Evolutionary conservation across 2,113 vertebrate species (phyloP), one percentile per base, ranked within the genome.

Genomic region (Campylomormyrus numenius): DNA sequence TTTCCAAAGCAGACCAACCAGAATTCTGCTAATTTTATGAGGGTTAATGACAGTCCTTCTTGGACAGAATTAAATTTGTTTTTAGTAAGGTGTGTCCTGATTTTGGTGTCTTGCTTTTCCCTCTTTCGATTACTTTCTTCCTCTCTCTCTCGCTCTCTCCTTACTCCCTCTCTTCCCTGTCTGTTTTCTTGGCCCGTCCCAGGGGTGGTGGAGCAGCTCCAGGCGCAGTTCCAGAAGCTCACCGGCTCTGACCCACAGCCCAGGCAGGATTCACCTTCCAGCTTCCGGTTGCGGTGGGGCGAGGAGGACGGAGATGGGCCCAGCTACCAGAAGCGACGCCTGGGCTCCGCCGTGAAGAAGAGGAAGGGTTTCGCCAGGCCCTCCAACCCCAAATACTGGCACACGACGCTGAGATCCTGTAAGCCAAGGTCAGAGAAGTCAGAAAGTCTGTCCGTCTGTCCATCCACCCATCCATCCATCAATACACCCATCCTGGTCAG

Each of bases 201-300:
- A 99, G 98, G 97, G 90, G 92, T 96, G 52, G 95, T 95, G 13
- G 95, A 96, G 62, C 96, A 95, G 92, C 93, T 99, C 11, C 96
- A 97, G 80, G 92, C 90, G 45, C 97, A 95, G 24, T 98, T 99
- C 88, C 92, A 96, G 87, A 92, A 93, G 85, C 94, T 99, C 80
- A 92, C 93, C 7, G 94, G 93, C 15, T 90, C 92, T 0, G 2
- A 88, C 35, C 90, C 15, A 19, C 35, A 89, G 86, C 48, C 89
- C 74, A 91, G 91, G 58, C 88, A 91, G 62, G 92, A 91, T 39
- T 19, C 62, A 1, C 95, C 97, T 77, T 96, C 96, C 74, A 97
- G 96, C 93, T 98, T 98, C 95, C 94, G 94, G 91, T 97, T 99
- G 93, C 93, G 77, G 0, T 99, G 98, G 98, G 96, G 96, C 66